Percentiles rank a stretch among this genome's conserved stretches.
These are phyloP conservation scores for Tapirus indicus DNA, from an alignment of 2,797 vertebrate species.

Conservation along the genomic window DNA sequence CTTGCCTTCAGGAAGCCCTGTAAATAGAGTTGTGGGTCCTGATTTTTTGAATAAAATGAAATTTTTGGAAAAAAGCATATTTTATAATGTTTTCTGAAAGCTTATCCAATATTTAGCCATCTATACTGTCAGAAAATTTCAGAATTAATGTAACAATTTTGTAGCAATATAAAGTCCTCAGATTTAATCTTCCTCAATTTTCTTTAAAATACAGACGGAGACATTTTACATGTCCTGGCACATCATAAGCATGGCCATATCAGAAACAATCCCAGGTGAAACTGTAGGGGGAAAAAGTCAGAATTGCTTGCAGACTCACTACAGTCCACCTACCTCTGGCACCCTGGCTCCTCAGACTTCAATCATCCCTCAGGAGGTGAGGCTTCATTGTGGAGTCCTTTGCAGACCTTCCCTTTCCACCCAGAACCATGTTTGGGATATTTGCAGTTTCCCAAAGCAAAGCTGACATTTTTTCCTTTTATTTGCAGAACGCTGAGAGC, in stretches of 20 bases:
- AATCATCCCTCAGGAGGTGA: neutral
- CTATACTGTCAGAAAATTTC: neutral
- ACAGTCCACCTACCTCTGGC: no score
- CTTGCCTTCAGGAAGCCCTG: neutral
- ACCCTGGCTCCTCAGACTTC: fast-evolving
- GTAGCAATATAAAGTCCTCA: neutral
- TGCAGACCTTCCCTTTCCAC: no score
- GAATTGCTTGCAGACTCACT: neutral
- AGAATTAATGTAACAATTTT: neutral
- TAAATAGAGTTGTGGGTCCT: neutral
- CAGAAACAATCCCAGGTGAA: neutral
- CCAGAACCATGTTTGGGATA: neutral
- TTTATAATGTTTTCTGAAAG: neutral
- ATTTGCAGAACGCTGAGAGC: conserved; percentile 8
- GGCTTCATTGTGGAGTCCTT: fast-evolving
- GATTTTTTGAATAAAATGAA: neutral
- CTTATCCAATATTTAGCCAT: neutral
- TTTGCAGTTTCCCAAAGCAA: neutral
- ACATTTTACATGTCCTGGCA: neutral
- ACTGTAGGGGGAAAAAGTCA: no score
- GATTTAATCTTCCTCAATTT: neutral
- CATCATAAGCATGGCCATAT: neutral
- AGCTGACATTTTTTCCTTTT: neutral
- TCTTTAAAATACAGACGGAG: neutral
- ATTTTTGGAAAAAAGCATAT: neutral